Conservation (phyloP, 2,888 invertebrate genomes). For the Cantharis nigra region DNA sequence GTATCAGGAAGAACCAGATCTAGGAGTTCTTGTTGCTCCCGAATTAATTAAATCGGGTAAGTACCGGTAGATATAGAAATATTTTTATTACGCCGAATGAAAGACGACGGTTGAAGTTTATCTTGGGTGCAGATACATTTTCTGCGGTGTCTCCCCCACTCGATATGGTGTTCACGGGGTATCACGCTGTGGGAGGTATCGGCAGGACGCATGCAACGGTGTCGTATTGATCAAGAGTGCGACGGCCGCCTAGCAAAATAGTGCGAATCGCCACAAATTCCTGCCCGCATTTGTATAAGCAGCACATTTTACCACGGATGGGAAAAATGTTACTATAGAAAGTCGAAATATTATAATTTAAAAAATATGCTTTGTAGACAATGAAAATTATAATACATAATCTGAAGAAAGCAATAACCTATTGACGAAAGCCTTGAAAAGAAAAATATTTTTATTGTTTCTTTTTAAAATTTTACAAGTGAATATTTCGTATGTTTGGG, state of each 20-base stretch:
- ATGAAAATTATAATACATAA: no score
- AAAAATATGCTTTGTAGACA: no score
- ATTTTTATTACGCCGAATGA: no score
- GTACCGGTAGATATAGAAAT: conserved; percentile 47
- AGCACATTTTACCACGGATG: conserved; percentile 2
- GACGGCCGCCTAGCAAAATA: conserved; percentile 30
- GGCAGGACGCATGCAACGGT: conserved; percentile 31
- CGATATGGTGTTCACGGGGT: conserved; percentile 20
- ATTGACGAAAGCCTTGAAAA: no score
- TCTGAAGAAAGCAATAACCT: no score
- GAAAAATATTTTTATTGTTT: no score
- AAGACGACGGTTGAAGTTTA: no score
- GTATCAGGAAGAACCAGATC: conserved; percentile 97
- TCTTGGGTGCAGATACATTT: background rate
- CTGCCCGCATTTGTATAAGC: conserved; percentile 10
- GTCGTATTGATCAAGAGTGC: conserved; percentile 34
- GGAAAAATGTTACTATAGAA: background rate
- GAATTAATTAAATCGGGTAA: conserved; percentile 87
- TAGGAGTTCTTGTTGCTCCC: conserved; percentile 80
- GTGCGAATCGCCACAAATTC: conserved; percentile 28
- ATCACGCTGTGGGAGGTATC: conserved; percentile 32
- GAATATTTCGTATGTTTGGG: background rate
- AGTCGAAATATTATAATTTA: no score
- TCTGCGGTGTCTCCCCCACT: conserved; percentile 17
- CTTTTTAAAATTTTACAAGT: no score